phyloP scores from a whole-genome alignment of 2,888 invertebrate species.

The Drosophila niveifrons region DNA sequence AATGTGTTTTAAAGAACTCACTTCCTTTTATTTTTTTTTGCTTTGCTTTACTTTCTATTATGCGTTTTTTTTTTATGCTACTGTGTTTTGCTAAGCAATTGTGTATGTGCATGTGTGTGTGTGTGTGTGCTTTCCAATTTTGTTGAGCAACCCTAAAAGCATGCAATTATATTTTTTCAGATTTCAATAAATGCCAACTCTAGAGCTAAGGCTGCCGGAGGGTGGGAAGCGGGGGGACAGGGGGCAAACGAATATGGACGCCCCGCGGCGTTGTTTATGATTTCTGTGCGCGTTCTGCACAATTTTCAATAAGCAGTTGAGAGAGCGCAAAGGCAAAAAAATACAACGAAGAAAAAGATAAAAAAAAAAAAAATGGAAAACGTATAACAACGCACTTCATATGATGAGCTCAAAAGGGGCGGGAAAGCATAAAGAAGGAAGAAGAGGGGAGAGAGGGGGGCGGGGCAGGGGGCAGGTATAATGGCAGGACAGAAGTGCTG shows the following conservation, averaged over 20 bases:
- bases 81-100: slow-evolving; percentile 28
- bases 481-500: background rate
- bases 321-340: slow-evolving; percentile 41
- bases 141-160: slow-evolving; percentile 72
- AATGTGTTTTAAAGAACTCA: slow-evolving; percentile 21
- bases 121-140: slow-evolving; percentile 63
- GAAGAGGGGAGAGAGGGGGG: too few species aligned
- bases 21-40: background rate
- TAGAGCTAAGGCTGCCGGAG: background rate
- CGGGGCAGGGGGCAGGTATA: slow-evolving; percentile 6
- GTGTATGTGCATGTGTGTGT: slow-evolving; percentile 12
- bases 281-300: slow-evolving; percentile 66
- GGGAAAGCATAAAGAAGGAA: background rate
- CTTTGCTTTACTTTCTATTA: slow-evolving; percentile 14
- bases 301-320: slow-evolving; percentile 77
- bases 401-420: slow-evolving; percentile 27
- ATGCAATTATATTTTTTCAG: slow-evolving; percentile 73
- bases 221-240: background rate
- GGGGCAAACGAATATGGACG: slow-evolving; percentile 53
- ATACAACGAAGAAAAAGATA: slow-evolving; percentile 12
- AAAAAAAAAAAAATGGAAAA: slow-evolving; percentile 7
- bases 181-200: slow-evolving; percentile 76
- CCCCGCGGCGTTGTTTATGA: slow-evolving; percentile 77
- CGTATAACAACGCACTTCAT: slow-evolving; percentile 21
- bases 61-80: background rate